A percentile compares a stretch with the other conserved stretches of the same genome.
phyloP scores from a whole-genome alignment of 2,113 vertebrate species.

The Mola mola region DNA sequence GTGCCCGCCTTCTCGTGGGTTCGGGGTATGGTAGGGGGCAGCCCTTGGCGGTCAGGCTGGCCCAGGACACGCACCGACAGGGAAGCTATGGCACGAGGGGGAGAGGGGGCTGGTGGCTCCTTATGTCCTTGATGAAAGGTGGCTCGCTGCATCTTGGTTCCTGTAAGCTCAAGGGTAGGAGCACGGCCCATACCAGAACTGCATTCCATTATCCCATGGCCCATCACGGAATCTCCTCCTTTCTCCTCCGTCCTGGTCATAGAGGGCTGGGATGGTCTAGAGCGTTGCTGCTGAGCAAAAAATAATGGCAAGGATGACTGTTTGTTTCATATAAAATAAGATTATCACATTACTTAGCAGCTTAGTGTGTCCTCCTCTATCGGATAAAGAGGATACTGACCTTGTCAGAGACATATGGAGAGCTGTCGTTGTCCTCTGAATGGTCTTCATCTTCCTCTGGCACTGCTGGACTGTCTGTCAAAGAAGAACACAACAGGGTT shows the following conservation, averaged over 20 bases:
- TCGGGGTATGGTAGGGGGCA: constrained; percentile 63
- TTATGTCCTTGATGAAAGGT: constrained; percentile 68
- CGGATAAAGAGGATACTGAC: constrained; percentile 52
- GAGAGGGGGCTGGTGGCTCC: constrained; percentile 76
- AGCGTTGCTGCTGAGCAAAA: constrained; percentile 50
- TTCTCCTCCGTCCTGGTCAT: constrained; percentile 49
- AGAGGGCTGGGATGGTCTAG: constrained; percentile 41
- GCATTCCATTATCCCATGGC: constrained; percentile 31
- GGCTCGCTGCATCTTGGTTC: constrained; percentile 68
- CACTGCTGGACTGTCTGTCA: constrained; percentile 72
- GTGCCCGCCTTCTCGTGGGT: constrained; percentile 76
- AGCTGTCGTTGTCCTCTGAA: constrained; percentile 70
- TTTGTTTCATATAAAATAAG: not conserved
- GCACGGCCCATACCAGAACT: constrained; percentile 40
- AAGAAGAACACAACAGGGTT: constrained; percentile 5
- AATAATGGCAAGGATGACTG: not conserved
- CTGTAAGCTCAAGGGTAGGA: constrained; percentile 56
- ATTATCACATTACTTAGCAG: too few species aligned
- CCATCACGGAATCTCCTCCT: constrained; percentile 33
- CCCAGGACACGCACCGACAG: constrained; percentile 82
- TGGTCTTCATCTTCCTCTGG: constrained; percentile 79
- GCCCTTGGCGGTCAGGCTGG: constrained; percentile 76
- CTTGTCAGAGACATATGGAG: constrained; percentile 68
- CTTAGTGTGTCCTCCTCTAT: too few species aligned
- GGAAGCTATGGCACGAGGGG: constrained; percentile 81